Base-by-base conservation (phyloP, 1,140 invertebrate species). In the Drosophila suzukii region DNA sequence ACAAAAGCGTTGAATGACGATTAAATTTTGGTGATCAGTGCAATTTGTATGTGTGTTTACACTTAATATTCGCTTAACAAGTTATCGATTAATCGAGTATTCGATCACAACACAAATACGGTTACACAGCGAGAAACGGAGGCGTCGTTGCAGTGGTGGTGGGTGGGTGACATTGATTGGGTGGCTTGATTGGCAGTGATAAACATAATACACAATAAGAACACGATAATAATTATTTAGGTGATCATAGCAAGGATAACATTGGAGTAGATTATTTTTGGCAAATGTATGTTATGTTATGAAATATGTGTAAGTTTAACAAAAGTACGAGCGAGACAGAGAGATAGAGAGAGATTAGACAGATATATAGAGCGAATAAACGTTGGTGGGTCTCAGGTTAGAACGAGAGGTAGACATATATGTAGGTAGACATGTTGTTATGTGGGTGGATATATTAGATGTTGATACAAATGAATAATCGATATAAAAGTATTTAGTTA, bases 81-180 rank as follows among this genome's bases (percentile, higher is more conserved):
- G 49, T 44, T 53, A 53, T 66, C 65, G 59, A 65, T 30, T 65
- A 43, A 65, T 51, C 65, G 65, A 65, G 38, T 66, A 68, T 44
- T 46, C 60, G 60, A 68, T 46, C 41, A 68, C 60, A 68, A 68
- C 65, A 68, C 61, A 68, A 68, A 68, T 68, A 71, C 67, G 67
- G 58, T 55, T 71, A 71, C 65, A 71, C 67, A 71, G 65, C 67
- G 67, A 58, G 65, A 70, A 71, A 71, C 65, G 53, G 36, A 41
- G 67, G 65, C 44, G 65, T 70, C 27, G 62, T 71, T 71, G 67
- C 67, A 71, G 54, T 71, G 67, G 44, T 65, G 46, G 30, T 38
- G 20, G 49, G 27, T 62, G 59, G 65, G 65, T 63, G 63, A 67
- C 63, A 67, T 70, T 46, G 61, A 38, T 34, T 34, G 49, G 44